Conservation (phyloP, 2,888 invertebrate species). For the Agrochola litura region DNA sequence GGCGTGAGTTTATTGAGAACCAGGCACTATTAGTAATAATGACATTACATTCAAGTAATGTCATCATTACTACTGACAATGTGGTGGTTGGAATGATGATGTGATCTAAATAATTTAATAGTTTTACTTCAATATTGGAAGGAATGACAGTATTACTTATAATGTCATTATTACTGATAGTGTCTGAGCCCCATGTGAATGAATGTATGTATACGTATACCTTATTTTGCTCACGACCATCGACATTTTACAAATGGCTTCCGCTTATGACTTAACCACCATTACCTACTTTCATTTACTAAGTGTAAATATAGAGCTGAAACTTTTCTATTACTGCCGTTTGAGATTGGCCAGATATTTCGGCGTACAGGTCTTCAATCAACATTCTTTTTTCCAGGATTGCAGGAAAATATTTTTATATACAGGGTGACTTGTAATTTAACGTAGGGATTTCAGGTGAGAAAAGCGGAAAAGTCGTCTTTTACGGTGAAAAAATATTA, state of each 20-base stretch:
- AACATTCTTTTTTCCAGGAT: constrained; percentile 57
- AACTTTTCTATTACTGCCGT: constrained; percentile 82
- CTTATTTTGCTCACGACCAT: neutral
- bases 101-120: too few species aligned
- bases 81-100: too few species aligned
- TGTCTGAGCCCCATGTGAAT: neutral
- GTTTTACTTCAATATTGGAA: too few species aligned
- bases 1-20: neutral
- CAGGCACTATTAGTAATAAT: too few species aligned
- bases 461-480: too few species aligned
- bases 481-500: neutral
- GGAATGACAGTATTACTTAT: too few species aligned
- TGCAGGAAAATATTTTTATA: constrained; percentile 49
- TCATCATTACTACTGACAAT: too few species aligned
- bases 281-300: constrained; percentile 79
- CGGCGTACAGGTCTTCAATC: constrained; percentile 67
- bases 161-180: too few species aligned
- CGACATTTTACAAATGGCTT: neutral
- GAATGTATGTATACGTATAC: neutral
- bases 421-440: constrained; percentile 42
- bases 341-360: constrained; percentile 78
- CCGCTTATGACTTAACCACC: constrained; percentile 32
- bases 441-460: neutral
- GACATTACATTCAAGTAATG: too few species aligned
- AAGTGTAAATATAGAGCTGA: constrained; percentile 80